Evolutionary conservation across 2,113 vertebrate genomes (phyloP).

Genomic region (Felis chaus): DNA sequence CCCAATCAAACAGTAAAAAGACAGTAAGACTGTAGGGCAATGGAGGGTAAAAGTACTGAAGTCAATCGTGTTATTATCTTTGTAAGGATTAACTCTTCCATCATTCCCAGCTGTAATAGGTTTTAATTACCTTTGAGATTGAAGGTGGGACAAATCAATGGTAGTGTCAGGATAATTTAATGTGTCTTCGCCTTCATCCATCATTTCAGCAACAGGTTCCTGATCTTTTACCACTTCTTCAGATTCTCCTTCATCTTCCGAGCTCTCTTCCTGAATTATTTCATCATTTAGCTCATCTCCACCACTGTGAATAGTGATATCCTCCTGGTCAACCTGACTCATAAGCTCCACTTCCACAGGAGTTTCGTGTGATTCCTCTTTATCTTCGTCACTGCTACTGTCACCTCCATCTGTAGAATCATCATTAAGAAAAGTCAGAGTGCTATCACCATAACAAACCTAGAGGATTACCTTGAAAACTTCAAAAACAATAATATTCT

Average conservation of each 20-base stretch:
- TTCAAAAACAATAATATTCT: background rate
- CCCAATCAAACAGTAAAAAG: background rate
- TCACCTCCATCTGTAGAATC: conserved; percentile 60
- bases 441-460: background rate
- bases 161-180: conserved; percentile 93
- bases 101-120: background rate
- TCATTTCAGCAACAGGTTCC: conserved; percentile 65
- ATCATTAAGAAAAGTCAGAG: background rate
- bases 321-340: background rate
- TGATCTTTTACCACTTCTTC: conserved; percentile 68
- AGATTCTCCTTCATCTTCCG: conserved; percentile 73
- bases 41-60: background rate
- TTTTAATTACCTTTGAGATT: conserved; percentile 89
- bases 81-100: background rate
- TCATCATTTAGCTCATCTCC: conserved; percentile 11
- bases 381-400: conserved; percentile 77
- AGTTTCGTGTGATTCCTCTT: conserved; percentile 71
- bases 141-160: conserved; percentile 95
- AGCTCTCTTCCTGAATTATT: conserved; percentile 74
- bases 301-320: background rate
- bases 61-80: background rate
- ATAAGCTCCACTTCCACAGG: background rate
- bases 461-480: background rate
- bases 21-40: background rate
- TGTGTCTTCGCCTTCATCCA: conserved; percentile 74